Base-by-base conservation (phyloP, 2,113 vertebrate genomes). In the Mus spicilegus region DNA sequence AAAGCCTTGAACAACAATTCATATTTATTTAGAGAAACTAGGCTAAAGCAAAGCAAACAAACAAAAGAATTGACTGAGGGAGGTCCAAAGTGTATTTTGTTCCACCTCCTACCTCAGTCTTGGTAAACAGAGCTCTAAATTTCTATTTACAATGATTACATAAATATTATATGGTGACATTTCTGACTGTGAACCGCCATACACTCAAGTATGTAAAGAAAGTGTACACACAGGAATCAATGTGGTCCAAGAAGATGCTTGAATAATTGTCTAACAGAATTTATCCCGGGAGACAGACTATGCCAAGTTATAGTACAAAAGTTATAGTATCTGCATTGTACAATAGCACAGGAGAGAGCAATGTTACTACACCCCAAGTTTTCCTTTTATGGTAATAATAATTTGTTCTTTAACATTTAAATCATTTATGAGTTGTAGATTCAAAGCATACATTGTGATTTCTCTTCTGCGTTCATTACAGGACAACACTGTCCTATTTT, bases 21-120 rank as follows among this genome's bases (percentile, higher is more conserved):
- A n/a, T 81, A 78, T 72, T 78, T 75, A 46, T 81, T 90, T 28
- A 90, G 28, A 87, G 85, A 19, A 90, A 72, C 30, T 78, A 93
- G 75, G 12, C 28, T 4, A 36, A 72, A 86, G 33, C 3, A 63
- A 81, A 72, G 67, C 56, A 94, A 26, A 91, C 22, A 51, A 84
- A 67, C 87, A 89, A 42, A 73, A 85, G 16, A 51, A 77, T 30
- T 65, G 2, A 54, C 30, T 87, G 9, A 56, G 36, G 65, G 70
- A 30, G 56, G 12, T n/a, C 28, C 54, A 80, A 85, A 90, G 54
- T 33, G 22, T 78, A 12, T 24, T 39, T 90, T 56, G 2, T 76
- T 63, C 56, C 24, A 10, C n/a, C 22, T 56, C 28, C 67, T 58
- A 22, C 51, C 72, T 77, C 30, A 61, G 10, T 49, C 61, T 86